These are phyloP conservation scores for Pseudorhombus dupliciocellatus DNA, from an alignment of 2,113 vertebrate species.

Conservation along the genomic window DNA sequence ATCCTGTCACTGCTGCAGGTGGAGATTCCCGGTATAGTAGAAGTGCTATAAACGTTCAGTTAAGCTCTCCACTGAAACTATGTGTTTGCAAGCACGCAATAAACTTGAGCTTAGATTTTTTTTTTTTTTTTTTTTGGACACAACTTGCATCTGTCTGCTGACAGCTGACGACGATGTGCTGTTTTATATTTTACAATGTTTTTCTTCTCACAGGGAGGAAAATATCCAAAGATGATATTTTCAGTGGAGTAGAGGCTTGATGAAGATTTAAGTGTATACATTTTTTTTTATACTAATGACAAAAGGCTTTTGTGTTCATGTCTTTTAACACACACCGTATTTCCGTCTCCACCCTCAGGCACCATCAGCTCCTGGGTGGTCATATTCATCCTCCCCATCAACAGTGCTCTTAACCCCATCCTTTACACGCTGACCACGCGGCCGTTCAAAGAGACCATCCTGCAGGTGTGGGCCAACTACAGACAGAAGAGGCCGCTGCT, in stretches of 20 bases:
- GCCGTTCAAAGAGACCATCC: slow-evolving; percentile 96
- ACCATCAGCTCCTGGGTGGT: slow-evolving; percentile 98
- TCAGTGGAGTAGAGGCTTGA: too few species aligned
- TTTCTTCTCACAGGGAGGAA: not conserved
- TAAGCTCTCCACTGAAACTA: not conserved
- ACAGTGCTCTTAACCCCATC: slow-evolving; percentile 96
- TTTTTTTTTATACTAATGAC: not conserved
- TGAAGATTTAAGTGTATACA: too few species aligned
- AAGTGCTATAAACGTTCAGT: slow-evolving; percentile 4
- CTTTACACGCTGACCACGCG: slow-evolving; percentile 96
- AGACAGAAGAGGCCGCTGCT: slow-evolving; percentile 83
- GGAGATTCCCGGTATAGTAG: slow-evolving; percentile 92
- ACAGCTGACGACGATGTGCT: not conserved
- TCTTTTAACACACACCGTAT: not conserved
- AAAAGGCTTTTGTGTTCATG: not conserved
- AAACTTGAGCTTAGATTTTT: too few species aligned
- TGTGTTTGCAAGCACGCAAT: too few species aligned
- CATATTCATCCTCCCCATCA: slow-evolving; percentile 97
- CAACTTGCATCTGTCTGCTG: not conserved
- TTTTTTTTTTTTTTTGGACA: too few species aligned
- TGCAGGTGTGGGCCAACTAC: slow-evolving; percentile 93
- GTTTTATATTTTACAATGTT: not conserved
- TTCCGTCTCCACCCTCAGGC: slow-evolving; percentile 70
- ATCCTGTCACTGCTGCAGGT: slow-evolving; percentile 93
- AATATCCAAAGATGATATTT: not conserved